These are phyloP conservation scores for Macrosoma leucophasiata DNA, from an alignment of 2,888 invertebrate genomes.

Conservation along the genomic window DNA sequence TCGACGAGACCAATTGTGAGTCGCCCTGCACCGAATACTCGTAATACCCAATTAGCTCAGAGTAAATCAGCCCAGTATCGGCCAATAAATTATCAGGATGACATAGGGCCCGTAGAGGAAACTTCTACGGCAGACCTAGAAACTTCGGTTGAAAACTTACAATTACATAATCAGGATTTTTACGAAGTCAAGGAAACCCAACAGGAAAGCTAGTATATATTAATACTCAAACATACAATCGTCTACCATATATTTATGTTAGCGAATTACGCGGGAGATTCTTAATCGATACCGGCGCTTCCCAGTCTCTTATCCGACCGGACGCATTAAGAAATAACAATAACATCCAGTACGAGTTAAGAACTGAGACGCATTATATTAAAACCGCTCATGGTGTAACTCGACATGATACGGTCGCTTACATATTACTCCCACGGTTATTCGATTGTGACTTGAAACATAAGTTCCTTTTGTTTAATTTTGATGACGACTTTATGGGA, in stretches of 20 bases:
- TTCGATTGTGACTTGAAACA: constrained; percentile 26
- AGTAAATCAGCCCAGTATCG: neutral
- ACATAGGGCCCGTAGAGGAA: neutral
- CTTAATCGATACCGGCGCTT: constrained; percentile 18
- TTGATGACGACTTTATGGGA: constrained; percentile 29
- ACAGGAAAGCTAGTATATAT: constrained; percentile 2
- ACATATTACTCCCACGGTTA: constrained; percentile 17
- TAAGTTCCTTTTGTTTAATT: constrained; percentile 30
- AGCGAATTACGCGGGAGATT: constrained; percentile 17
- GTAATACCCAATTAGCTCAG: neutral
- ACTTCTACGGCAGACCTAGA: neutral
- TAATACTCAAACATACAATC: constrained; percentile 7
- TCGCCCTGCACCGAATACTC: neutral
- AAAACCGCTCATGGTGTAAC: constrained; percentile 45
- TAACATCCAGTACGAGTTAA: constrained; percentile 11
- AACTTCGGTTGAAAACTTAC: constrained; percentile 10
- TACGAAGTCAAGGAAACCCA: neutral
- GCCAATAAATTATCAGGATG: neutral
- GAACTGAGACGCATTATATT: constrained; percentile 39
- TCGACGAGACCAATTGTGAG: constrained; percentile 3
- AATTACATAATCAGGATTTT: neutral
- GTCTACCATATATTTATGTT: constrained; percentile 12
- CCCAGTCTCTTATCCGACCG: constrained; percentile 16
- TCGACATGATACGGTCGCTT: constrained; percentile 26
- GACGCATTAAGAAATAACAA: constrained; percentile 10